These are phyloP conservation scores for Apotomis turbidana DNA, from an alignment of 2,888 invertebrate species.

Conservation along the genomic window DNA sequence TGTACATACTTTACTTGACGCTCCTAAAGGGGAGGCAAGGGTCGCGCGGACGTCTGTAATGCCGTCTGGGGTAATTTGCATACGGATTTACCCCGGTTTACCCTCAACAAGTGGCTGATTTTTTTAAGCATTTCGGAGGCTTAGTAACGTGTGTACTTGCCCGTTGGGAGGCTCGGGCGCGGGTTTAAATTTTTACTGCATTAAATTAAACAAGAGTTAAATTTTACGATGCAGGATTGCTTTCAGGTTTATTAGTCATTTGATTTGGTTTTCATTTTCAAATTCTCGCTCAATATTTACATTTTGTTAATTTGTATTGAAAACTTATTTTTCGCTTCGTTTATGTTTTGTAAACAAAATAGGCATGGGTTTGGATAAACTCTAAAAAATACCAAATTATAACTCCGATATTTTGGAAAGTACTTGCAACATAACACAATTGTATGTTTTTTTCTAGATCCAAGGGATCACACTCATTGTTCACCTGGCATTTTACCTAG, in stretches of 20 bases:
- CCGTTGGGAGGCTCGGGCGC: constrained; percentile 3
- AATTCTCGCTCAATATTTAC: neutral
- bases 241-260: neutral
- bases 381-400: no score
- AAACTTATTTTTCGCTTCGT: no score
- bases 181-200: neutral
- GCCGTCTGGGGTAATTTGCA: constrained; percentile 33
- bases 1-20: constrained; percentile 19
- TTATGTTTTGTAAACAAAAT: no score
- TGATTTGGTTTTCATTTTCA: neutral
- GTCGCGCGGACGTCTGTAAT: constrained; percentile 26
- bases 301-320: no score
- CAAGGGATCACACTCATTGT: neutral
- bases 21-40: constrained; percentile 22
- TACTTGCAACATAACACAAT: no score
- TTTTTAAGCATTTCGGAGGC: constrained; percentile 23
- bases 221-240: constrained; percentile 12
- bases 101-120: constrained; percentile 32
- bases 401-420: no score
- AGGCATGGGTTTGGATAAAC: no score
- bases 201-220: constrained; percentile 22
- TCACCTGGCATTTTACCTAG: constrained; percentile 7
- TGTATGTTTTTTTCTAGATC: neutral
- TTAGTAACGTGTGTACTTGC: constrained; percentile 17
- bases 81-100: constrained; percentile 25